These are phyloP conservation scores for Phortica okadai DNA, from an alignment of 2,888 invertebrate genomes.

Conservation along the genomic window DNA sequence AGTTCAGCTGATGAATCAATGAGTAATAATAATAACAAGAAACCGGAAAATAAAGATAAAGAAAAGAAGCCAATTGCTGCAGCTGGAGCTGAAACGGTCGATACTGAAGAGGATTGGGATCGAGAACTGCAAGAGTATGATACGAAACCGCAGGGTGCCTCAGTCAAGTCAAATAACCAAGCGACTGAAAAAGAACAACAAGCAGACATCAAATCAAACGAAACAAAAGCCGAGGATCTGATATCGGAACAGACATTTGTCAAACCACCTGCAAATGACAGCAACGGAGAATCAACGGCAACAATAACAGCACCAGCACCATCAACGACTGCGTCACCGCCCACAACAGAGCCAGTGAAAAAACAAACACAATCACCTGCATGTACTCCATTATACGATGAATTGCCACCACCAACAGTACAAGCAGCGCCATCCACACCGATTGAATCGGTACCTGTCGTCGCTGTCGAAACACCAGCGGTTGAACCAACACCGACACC, in stretches of 20 bases:
- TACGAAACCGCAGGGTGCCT: slow-evolving; percentile 46
- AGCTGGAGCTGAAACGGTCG: slow-evolving; percentile 46
- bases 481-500: slow-evolving; percentile 35
- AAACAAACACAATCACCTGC: slow-evolving; percentile 52
- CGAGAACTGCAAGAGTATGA: slow-evolving; percentile 73
- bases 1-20: slow-evolving; percentile 52
- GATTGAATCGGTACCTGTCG: slow-evolving; percentile 29
- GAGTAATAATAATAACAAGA: slow-evolving; percentile 44
- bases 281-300: slow-evolving; percentile 9
- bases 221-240: slow-evolving; percentile 35
- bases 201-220: slow-evolving; percentile 19
- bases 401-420: slow-evolving; percentile 58
- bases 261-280: slow-evolving; percentile 37
- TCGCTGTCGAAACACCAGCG: slow-evolving; percentile 29
- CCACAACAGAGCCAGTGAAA: slow-evolving; percentile 40
- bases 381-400: slow-evolving; percentile 72
- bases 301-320: slow-evolving; percentile 40
- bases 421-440: slow-evolving; percentile 30
- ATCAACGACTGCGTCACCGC: slow-evolving; percentile 33
- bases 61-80: slow-evolving; percentile 4
- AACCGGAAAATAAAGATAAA: slow-evolving; percentile 21
- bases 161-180: slow-evolving; percentile 37
- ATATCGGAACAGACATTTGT: slow-evolving; percentile 37
- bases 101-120: slow-evolving; percentile 76
- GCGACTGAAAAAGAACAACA: neutral